These are phyloP conservation scores for Oxyruncus cristatus DNA, from an alignment of 2,113 vertebrate species.

Conservation along the genomic window DNA sequence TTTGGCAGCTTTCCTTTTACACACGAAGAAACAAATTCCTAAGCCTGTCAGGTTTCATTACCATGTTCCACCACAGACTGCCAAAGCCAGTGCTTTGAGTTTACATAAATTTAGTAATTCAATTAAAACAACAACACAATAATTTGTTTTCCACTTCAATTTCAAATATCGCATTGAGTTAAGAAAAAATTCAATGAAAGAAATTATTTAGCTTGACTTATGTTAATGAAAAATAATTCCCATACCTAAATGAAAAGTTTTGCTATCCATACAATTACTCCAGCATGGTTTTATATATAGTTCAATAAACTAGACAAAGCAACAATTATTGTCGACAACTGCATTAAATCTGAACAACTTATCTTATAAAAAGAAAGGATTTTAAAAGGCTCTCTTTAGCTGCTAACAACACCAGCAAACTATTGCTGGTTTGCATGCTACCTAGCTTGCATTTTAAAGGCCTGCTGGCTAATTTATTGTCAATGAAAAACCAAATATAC, in stretches of 20 bases:
- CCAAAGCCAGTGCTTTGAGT: background rate
- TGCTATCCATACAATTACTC: background rate
- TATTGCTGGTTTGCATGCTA: background rate
- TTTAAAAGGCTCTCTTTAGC: background rate
- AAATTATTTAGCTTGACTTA: background rate
- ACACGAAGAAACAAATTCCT: background rate
- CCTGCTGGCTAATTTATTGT: background rate
- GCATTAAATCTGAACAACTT: background rate
- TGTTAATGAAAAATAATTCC: background rate
- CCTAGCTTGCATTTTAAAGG: background rate
- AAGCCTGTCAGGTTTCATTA: constrained; percentile 3
- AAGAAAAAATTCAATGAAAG: background rate
- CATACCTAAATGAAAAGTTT: background rate
- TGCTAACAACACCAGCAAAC: background rate
- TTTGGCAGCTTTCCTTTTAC: background rate
- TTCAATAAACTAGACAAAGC: background rate
- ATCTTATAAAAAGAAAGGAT: background rate
- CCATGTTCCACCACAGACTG: background rate
- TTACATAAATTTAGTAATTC: background rate
- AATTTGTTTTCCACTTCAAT: constrained; percentile 4
- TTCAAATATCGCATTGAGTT: background rate
- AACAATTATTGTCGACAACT: background rate
- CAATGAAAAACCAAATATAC: background rate
- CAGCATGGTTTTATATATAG: background rate
- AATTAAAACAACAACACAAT: background rate